Base-by-base conservation (phyloP, 2,888 invertebrate genomes). In the Auanema freiburgensis region DNA sequence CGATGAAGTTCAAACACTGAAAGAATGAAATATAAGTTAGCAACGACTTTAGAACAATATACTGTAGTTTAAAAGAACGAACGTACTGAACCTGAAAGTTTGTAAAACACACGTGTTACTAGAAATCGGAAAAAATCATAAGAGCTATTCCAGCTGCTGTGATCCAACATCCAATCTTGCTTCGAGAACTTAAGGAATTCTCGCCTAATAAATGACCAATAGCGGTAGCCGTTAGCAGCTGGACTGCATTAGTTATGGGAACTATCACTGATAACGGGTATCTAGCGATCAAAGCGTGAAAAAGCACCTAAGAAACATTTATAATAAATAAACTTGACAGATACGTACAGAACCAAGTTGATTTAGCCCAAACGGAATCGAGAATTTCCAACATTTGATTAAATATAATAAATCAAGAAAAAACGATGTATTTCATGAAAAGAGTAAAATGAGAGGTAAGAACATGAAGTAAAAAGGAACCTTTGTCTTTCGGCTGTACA, bases 231-330 rank as follows among this genome's bases (percentile, higher is more conserved):
- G 69, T 50, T 12, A 69, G 46, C 42, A 74, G 42, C 44, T 74
- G 73, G 25, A 71, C 62, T 1, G 67, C 68, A 51, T 74, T 74
- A 16, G 67, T 67, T 52, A 59, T 63, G 11, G 73, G 73, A 8
- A 74, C 73, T 8, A 74, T 69, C 16, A 69, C 58, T 8, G 69
- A 71, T 14, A 74, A 65, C 10, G 73, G 73, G 11, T 66, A 65
- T 41, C 53, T 24, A 8, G 66, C 65, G 24, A 74, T 65, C 33
- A 74, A 59, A 5, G 55, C 54, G 43, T 71, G 66, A 66, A 74
- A 74, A 16, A 69, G 49, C 11, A 74, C 54, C 73, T 74, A 51
- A 21, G 23, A n/a, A 11, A 11, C 50, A 12, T 24, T 18, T 16
- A 4, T 8, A 24, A 50, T 24, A 23, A 40, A 23, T 14, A 14